phyloP scores from a whole-genome alignment of 2,888 invertebrate genomes.

The Protophormia terraenovae region DNA sequence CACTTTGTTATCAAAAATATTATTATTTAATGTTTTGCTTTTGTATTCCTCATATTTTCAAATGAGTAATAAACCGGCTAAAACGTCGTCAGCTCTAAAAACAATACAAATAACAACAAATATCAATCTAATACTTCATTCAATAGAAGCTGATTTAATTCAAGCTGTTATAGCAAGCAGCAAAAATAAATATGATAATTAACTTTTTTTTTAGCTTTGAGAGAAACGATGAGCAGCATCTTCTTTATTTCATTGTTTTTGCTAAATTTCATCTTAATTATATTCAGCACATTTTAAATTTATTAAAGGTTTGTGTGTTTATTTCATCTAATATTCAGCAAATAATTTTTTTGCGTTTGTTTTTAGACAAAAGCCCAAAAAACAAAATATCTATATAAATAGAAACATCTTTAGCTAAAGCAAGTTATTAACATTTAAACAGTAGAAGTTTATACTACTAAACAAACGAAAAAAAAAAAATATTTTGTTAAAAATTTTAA shows the following conservation, averaged over 20 bases:
- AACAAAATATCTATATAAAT: slow-evolving; percentile 66
- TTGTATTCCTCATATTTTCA: not conserved
- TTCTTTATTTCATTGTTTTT: slow-evolving; percentile 34
- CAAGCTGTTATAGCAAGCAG: not conserved
- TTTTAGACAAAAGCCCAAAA: too few relatives aligned
- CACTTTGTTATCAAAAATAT: not conserved
- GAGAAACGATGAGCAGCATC: slow-evolving; percentile 61
- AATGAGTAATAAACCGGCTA: slow-evolving; percentile 77
- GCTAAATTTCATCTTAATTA: slow-evolving; percentile 30
- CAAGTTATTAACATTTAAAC: slow-evolving; percentile 58
- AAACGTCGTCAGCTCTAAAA: not conserved
- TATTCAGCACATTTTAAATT: slow-evolving; percentile 56
- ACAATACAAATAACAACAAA: slow-evolving; percentile 66
- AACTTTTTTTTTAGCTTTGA: slow-evolving; percentile 6
- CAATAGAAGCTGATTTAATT: slow-evolving; percentile 35
- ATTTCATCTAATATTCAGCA: slow-evolving; percentile 47
- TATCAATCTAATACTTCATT: slow-evolving; percentile 36
- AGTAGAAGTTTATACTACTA: slow-evolving; percentile 27
- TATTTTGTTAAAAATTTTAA: slow-evolving; percentile 1
- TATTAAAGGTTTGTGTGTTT: slow-evolving; percentile 42
- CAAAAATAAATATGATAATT: not conserved
- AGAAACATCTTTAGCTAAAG: slow-evolving; percentile 45
- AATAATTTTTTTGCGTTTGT: slow-evolving; percentile 1
- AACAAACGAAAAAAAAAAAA: slow-evolving; percentile 20
- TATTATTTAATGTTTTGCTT: not conserved